phyloP scores from a whole-genome alignment of 2,113 vertebrate species.

The Calidris pygmaea region DNA sequence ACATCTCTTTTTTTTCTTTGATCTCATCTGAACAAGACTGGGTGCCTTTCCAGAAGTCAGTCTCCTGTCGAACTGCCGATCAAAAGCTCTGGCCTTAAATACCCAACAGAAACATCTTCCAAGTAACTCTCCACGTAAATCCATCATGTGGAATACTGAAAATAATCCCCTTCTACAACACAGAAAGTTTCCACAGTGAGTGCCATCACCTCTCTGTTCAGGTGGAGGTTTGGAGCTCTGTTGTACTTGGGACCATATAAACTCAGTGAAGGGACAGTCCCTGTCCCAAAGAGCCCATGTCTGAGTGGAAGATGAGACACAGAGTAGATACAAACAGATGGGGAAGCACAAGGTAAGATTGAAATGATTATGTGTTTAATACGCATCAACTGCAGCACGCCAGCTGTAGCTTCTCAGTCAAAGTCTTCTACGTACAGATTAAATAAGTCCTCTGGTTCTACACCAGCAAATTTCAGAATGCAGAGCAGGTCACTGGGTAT shows the following conservation, averaged over 20 bases:
- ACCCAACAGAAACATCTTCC: not conserved
- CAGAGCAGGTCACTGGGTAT: not conserved
- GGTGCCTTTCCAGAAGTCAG: not conserved
- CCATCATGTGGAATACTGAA: not conserved
- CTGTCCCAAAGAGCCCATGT: not conserved
- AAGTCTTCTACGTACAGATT: not conserved
- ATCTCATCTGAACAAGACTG: not conserved
- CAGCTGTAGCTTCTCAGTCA: not conserved
- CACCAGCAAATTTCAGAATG: not conserved
- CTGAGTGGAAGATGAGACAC: not conserved
- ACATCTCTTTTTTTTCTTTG: not conserved
- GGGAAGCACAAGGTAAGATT: not conserved
- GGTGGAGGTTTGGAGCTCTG: not conserved
- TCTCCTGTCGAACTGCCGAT: not conserved
- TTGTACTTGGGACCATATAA: not conserved
- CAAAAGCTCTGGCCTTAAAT: not conserved
- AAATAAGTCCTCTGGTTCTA: not conserved
- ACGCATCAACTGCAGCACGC: not conserved
- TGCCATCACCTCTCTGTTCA: not conserved
- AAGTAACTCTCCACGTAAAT: not conserved
- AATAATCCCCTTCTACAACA: not conserved
- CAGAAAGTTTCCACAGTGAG: accelerated
- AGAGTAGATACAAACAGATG: not conserved
- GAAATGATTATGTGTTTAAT: conserved; percentile 14
- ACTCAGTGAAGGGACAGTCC: not conserved